These are phyloP conservation scores for Clarias magur DNA, from an alignment of 2,113 vertebrate genomes.

Conservation along the genomic window DNA sequence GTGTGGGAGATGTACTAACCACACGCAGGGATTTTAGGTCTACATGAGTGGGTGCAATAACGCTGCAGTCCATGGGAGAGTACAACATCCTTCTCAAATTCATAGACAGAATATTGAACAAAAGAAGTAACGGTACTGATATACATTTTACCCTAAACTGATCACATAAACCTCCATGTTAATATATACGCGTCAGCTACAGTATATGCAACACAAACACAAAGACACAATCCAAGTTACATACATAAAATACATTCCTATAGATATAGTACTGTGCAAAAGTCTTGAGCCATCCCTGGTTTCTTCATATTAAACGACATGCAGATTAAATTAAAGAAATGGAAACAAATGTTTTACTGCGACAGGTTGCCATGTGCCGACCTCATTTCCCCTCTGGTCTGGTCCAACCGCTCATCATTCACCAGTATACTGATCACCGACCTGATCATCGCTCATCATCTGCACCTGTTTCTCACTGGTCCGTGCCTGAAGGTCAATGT, in stretches of 20 bases:
- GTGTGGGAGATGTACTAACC: constrained; percentile 23
- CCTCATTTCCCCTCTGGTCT: too few species aligned
- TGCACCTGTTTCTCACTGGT: too few species aligned
- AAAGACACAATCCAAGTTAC: background rate
- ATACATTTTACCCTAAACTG: background rate
- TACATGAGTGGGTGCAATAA: constrained; percentile 11
- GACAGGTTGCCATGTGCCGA: too few species aligned
- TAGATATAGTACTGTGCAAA: background rate
- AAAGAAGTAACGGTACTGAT: background rate
- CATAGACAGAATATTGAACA: constrained; percentile 14
- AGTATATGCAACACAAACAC: background rate
- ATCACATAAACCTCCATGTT: background rate
- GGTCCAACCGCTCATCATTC: too few species aligned
- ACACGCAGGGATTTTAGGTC: constrained; percentile 37
- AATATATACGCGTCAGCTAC: background rate
- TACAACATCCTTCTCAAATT: constrained; percentile 1
- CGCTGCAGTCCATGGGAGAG: constrained; percentile 15
- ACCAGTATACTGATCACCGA: too few species aligned
- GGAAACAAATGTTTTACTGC: too few species aligned
- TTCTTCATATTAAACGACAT: too few species aligned
- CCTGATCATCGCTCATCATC: too few species aligned
- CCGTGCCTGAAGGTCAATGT: too few species aligned
- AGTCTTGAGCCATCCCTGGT: background rate
- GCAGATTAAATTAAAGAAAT: too few species aligned
- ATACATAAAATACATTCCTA: background rate